These are phyloP conservation scores for Neolamprologus brichardi DNA, from an alignment of 2,113 vertebrate species.

Conservation along the genomic window DNA sequence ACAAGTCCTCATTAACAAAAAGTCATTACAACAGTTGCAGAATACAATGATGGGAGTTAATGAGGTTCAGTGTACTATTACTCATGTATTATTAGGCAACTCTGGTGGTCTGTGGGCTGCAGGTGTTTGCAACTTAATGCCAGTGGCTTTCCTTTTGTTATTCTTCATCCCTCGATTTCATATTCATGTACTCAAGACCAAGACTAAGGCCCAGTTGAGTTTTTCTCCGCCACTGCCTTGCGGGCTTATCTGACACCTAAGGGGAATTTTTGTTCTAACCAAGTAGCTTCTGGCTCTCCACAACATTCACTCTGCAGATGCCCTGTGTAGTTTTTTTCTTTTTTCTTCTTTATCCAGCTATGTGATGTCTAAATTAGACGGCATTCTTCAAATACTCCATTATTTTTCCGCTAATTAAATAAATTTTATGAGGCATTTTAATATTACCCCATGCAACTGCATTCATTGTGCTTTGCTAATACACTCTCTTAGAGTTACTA, in stretches of 20 bases:
- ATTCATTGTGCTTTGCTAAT: not conserved
- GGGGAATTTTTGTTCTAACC: constrained; percentile 17
- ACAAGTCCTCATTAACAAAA: constrained; percentile 30
- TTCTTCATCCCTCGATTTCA: constrained; percentile 40
- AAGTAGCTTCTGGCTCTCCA: constrained; percentile 17
- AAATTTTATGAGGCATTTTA: not conserved
- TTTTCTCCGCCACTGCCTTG: not conserved
- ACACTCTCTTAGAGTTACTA: not conserved
- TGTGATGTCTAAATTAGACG: not conserved
- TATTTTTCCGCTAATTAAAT: not conserved
- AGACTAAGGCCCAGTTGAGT: constrained; percentile 10
- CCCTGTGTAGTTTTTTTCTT: not conserved
- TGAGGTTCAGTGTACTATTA: constrained; percentile 36
- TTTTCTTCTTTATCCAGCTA: not conserved
- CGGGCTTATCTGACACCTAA: constrained; percentile 29
- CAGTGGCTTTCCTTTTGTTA: constrained; percentile 18
- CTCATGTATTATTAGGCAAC: constrained; percentile 42
- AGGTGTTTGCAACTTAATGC: constrained; percentile 40
- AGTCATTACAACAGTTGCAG: constrained; percentile 26
- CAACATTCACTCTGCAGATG: not conserved
- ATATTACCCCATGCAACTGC: not conserved
- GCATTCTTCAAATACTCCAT: not conserved
- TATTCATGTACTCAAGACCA: constrained; percentile 13
- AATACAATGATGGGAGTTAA: constrained; percentile 35
- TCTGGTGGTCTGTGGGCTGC: constrained; percentile 26